A percentile compares a stretch with the other conserved stretches of the same genome.
Conservation (phyloP, 1,140 invertebrate genomes). For the Helicorthomorpha holstii region DNA sequence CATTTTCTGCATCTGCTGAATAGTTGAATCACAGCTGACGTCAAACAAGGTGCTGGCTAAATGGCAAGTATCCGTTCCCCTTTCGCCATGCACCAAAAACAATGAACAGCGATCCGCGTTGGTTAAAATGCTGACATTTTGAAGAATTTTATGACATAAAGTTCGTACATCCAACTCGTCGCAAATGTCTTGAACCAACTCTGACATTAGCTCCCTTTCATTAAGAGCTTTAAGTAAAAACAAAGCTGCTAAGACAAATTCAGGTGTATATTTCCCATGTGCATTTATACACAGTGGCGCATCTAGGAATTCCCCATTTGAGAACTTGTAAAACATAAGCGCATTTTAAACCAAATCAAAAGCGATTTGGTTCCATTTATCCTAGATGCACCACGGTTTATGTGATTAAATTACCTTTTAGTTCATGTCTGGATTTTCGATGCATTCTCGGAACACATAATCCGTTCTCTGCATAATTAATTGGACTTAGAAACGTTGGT, state of each 20-base stretch:
- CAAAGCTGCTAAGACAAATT: too few relatives aligned
- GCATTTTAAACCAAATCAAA: too few relatives aligned
- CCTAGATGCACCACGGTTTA: too few relatives aligned
- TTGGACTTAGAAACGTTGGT: slow-evolving; percentile 57
- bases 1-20: slow-evolving; percentile 76
- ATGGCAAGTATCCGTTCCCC: slow-evolving; percentile 31
- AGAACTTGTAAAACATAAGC: too few relatives aligned
- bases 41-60: slow-evolving; percentile 88
- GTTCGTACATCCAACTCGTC: slow-evolving; percentile 86
- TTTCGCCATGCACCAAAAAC: slow-evolving; percentile 66
- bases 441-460: background rate
- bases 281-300: too few relatives aligned
- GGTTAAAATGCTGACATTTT: slow-evolving; percentile 73
- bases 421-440: background rate
- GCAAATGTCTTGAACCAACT: slow-evolving; percentile 91
- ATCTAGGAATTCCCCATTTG: too few relatives aligned
- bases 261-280: too few relatives aligned
- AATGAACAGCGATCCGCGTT: slow-evolving; percentile 83
- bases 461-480: background rate
- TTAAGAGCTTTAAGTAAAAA: slow-evolving; percentile 56
- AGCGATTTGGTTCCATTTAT: too few relatives aligned
- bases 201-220: slow-evolving; percentile 88
- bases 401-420: too few relatives aligned
- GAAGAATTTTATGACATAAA: slow-evolving; percentile 87
- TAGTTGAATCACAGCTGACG: slow-evolving; percentile 71